A percentile compares a stretch with the other conserved stretches of the same genome.
phyloP scores from a whole-genome alignment of 2,113 vertebrate genomes.

The Prionailurus bengalensis region DNA sequence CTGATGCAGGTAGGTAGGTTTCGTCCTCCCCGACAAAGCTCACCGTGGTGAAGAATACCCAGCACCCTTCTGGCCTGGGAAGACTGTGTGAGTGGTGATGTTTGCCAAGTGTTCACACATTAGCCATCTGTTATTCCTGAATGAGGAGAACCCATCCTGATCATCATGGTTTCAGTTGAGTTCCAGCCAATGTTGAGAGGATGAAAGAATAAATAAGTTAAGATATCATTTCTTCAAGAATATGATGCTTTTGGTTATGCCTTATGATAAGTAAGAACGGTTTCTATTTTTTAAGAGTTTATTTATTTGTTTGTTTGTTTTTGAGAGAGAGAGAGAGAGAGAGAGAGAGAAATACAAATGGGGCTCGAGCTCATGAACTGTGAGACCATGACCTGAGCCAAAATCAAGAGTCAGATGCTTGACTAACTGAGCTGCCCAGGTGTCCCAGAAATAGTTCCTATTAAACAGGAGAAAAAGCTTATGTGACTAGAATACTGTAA shows the following conservation, averaged over 20 bases:
- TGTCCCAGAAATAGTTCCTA: neutral
- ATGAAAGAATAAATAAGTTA: neutral
- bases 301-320: neutral
- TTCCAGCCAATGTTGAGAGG: neutral
- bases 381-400: neutral
- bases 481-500: neutral
- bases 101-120: neutral
- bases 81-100: neutral
- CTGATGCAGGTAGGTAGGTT: too few relatives aligned
- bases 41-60: neutral
- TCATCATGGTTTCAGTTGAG: neutral
- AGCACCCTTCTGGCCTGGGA: neutral
- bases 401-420: neutral
- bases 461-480: neutral
- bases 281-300: neutral
- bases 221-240: neutral
- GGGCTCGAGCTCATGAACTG: neutral
- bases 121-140: neutral
- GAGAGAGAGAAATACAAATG: rapidly evolving
- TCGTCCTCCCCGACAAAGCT: neutral
- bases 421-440: neutral
- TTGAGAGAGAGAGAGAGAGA: neutral
- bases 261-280: neutral
- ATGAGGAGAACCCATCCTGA: neutral
- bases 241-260: neutral